Evolutionary conservation across 2,888 invertebrate genomes (phyloP).

Genomic region (Melikaiella ostensackeni): DNA sequence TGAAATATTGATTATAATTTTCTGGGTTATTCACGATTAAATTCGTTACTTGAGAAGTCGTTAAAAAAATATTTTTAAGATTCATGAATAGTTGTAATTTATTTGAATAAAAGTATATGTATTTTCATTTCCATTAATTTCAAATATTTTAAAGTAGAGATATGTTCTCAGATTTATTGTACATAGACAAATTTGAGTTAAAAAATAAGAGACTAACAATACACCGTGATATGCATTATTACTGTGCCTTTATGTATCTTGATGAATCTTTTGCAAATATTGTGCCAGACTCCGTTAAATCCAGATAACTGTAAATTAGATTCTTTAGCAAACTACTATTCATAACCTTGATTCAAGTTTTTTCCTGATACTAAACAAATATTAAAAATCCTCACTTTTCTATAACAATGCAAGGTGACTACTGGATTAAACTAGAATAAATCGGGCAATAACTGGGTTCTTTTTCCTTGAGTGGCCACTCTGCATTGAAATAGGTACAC

Average conservation of each 20-base stretch:
- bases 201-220: not conserved
- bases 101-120: too few species aligned
- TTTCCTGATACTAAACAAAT: not conserved
- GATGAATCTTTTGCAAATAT: not conserved
- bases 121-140: not conserved
- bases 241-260: conserved; percentile 7
- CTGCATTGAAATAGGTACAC: not conserved
- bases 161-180: not conserved
- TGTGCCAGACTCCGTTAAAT: not conserved
- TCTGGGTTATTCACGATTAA: conserved; percentile 30
- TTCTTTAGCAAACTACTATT: not conserved
- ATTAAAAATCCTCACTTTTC: not conserved
- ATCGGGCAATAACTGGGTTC: not conserved
- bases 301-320: not conserved
- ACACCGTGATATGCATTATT: not conserved
- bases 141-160: not conserved
- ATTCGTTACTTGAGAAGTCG: conserved; percentile 4
- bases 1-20: conserved; percentile 30
- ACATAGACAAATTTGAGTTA: not conserved
- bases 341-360: not conserved
- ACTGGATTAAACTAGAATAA: not conserved
- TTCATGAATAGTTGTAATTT: too few species aligned
- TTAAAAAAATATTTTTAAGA: not conserved
- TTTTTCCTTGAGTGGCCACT: not conserved
- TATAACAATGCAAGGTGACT: not conserved